Conservation (phyloP, 2,113 vertebrate species). For the Maccullochella peelii region DNA sequence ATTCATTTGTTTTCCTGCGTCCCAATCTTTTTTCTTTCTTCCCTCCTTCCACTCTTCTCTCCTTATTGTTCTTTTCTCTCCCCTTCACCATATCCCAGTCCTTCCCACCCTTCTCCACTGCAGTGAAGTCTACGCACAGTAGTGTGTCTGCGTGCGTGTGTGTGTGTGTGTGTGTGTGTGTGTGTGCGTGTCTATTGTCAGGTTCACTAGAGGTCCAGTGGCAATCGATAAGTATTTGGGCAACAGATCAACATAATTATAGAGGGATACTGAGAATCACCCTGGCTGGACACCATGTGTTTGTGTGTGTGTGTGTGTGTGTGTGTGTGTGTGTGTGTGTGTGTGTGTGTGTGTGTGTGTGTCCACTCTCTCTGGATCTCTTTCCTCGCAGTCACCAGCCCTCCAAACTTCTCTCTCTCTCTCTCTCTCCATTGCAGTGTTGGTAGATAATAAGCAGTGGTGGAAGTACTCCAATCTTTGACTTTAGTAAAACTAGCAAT, state of each 20-base stretch:
- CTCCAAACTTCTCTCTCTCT: slow-evolving; percentile 15
- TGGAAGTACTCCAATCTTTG: background rate
- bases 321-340: slow-evolving; percentile 37
- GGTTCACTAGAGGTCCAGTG: slow-evolving; percentile 62
- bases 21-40: background rate
- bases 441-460: slow-evolving; percentile 12
- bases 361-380: slow-evolving; percentile 1
- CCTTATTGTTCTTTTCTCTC: background rate
- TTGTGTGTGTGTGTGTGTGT: slow-evolving; percentile 38
- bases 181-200: slow-evolving; percentile 36
- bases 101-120: slow-evolving; percentile 28
- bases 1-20: background rate
- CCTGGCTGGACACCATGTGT: slow-evolving; percentile 33
- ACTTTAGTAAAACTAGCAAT: background rate
- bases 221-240: slow-evolving; percentile 80
- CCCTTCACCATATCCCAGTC: background rate
- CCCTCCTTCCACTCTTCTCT: background rate
- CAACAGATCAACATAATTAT: slow-evolving; percentile 78
- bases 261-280: slow-evolving; percentile 73
- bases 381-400: slow-evolving; percentile 20
- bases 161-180: slow-evolving; percentile 16
- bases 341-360: slow-evolving; percentile 31
- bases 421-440: slow-evolving; percentile 13
- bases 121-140: slow-evolving; percentile 36
- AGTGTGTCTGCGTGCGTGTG: slow-evolving; percentile 30